Base-by-base conservation (phyloP, 2,113 vertebrate genomes). In the Peromyscus californicus region DNA sequence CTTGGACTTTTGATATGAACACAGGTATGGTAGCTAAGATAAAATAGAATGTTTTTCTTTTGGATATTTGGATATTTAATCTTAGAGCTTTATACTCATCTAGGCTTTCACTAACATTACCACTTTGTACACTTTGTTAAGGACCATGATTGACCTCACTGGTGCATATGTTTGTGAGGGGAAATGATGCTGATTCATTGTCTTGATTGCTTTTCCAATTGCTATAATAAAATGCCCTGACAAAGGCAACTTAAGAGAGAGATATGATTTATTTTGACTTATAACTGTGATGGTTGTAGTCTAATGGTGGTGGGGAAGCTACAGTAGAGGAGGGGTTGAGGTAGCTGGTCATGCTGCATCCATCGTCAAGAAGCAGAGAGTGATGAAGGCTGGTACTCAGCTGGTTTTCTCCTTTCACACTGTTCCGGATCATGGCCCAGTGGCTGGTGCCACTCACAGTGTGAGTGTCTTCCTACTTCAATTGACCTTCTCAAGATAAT, bases 1-100 rank as follows among this genome's bases (percentile, higher is more conserved):
- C 99, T 2, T 99, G 99, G 99, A 98, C 99, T 36, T 99, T 99
- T 10, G 99, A 99, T 97, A 98, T 98, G 97, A 99, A 99, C 97
- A 99, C 98, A 57, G 99, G 99, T 99, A 98, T 94, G 99, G 98
- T 67, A 70, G 10, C 3, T 29, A 39, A 1, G 3, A 21, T 59
- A 75, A 88, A 45, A 69, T 31, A 83, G 51, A 33, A 42, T 24
- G 21, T 6, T 48, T 93, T 54, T 33, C 80, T 86, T 31, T 42
- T 36, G 31, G 76, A 33, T 19, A 74, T 19, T 93, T 84, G 84
- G 45, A 5, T 80, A 5, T 70, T 54, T 69, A 54, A 13, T 61
- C 51, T 54, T 70, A 89, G 39, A 85, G 42, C 63, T 70, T 42
- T 51, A 7, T 42, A 42, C 1, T 51, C 3, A 42, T 76, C 2